These are phyloP conservation scores for Drosophila cyrtoloma DNA, from an alignment of 2,888 invertebrate genomes.

Conservation along the genomic window DNA sequence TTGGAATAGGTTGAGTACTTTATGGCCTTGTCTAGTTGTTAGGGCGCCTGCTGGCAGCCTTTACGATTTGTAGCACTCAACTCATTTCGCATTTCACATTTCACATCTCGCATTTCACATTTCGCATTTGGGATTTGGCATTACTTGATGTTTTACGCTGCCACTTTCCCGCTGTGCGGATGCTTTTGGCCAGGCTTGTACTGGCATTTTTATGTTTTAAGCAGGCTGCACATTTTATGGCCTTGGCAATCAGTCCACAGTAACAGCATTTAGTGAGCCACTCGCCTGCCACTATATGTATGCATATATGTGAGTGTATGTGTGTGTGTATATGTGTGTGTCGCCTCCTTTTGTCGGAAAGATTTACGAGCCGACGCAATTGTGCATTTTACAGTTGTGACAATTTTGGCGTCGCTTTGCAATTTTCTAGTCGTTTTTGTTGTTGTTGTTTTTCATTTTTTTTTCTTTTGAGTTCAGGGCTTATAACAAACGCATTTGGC, in stretches of 20 bases:
- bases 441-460: constrained; percentile 15
- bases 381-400: constrained; percentile 81
- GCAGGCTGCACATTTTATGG: constrained; percentile 79
- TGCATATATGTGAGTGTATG: constrained; percentile 8
- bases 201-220: constrained; percentile 76
- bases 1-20: constrained; percentile 40
- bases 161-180: constrained; percentile 60
- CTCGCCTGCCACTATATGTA: constrained; percentile 36
- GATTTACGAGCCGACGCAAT: constrained; percentile 79
- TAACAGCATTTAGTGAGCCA: constrained; percentile 75
- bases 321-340: constrained; percentile 19
- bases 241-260: constrained; percentile 62
- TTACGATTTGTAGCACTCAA: constrained; percentile 80
- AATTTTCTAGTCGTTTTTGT: constrained; percentile 48
- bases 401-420: constrained; percentile 77
- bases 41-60: constrained; percentile 49
- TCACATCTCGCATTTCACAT: constrained; percentile 64
- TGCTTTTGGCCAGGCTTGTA: constrained; percentile 56
- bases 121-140: constrained; percentile 69
- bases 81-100: constrained; percentile 74
- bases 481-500: constrained; percentile 67
- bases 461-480: constrained; percentile 25
- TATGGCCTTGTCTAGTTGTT: constrained; percentile 67
- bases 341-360: constrained; percentile 52
- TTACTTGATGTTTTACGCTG: constrained; percentile 79